phyloP scores from a whole-genome alignment of 92 coral and sea anemone species.

The Epizoanthus illoricatus region DNA sequence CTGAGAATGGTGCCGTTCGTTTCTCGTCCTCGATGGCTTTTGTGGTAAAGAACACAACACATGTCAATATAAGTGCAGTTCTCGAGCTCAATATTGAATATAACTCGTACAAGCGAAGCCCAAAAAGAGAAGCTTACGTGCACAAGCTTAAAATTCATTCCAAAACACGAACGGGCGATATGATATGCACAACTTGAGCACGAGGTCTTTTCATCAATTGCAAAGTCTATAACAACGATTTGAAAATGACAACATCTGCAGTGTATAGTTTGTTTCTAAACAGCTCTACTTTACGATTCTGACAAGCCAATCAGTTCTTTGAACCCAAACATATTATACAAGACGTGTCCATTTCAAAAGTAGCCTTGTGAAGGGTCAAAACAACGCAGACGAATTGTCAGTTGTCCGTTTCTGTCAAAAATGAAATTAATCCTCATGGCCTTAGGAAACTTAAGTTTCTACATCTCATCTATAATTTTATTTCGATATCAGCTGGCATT shows the following conservation, averaged over 20 bases:
- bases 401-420: neutral
- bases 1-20: conserved; percentile 92
- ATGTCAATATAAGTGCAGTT: conserved; percentile 16
- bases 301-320: neutral
- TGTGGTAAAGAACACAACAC: conserved; percentile 33
- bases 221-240: too few species aligned
- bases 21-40: conserved; percentile 93
- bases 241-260: neutral
- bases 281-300: neutral
- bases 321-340: neutral
- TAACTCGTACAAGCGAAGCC: too few species aligned
- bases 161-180: too few species aligned
- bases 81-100: neutral
- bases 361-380: neutral
- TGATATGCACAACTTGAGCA: too few species aligned
- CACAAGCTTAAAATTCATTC: too few species aligned
- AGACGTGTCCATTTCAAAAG: neutral
- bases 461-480: conserved; percentile 7
- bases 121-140: too few species aligned
- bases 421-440: neutral
- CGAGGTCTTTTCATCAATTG: too few species aligned
- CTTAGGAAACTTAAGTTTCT: neutral
- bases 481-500: neutral
- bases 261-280: neutral
- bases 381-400: neutral